A percentile compares a stretch with the other conserved stretches of the same genome.
Conservation (phyloP, 2,888 invertebrate genomes). For the Anoplius nigerrimus region DNA sequence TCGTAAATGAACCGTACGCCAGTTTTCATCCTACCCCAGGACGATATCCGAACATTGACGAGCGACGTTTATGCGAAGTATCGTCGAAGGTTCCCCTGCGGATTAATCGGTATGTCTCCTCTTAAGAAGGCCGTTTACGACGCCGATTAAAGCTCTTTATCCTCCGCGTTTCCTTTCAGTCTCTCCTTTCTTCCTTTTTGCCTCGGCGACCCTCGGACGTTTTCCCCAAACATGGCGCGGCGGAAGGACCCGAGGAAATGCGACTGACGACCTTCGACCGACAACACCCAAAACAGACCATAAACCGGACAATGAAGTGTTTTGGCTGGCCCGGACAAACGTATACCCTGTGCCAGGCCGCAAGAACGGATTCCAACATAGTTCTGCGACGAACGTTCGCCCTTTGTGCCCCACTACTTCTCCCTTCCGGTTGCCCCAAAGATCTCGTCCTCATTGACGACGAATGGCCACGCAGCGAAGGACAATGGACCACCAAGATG, state of each 20-base stretch:
- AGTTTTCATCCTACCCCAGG: too few relatives aligned
- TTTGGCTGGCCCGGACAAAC: constrained; percentile 54
- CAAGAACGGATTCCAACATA: constrained; percentile 42
- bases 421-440: constrained; percentile 27
- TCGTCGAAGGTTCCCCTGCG: too few relatives aligned
- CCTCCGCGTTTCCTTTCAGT: too few relatives aligned
- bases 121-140: too few relatives aligned
- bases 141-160: too few relatives aligned
- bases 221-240: too few relatives aligned
- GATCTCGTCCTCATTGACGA: constrained; percentile 20
- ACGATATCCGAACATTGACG: too few relatives aligned
- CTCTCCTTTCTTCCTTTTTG: too few relatives aligned
- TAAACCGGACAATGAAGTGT: constrained; percentile 67
- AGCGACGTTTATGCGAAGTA: too few relatives aligned
- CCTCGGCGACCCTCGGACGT: too few relatives aligned
- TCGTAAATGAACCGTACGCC: too few relatives aligned
- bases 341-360: constrained; percentile 31
- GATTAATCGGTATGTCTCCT: too few relatives aligned
- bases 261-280: constrained; percentile 33
- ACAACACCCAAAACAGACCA: constrained; percentile 62
- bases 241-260: background rate
- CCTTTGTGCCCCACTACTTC: constrained; percentile 25
- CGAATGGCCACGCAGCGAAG: constrained; percentile 1
- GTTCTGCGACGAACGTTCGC: constrained; percentile 4
- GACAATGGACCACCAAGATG: constrained; percentile 61